Conservation (phyloP, 2,888 invertebrate genomes). For the Teleogryllus oceanicus region DNA sequence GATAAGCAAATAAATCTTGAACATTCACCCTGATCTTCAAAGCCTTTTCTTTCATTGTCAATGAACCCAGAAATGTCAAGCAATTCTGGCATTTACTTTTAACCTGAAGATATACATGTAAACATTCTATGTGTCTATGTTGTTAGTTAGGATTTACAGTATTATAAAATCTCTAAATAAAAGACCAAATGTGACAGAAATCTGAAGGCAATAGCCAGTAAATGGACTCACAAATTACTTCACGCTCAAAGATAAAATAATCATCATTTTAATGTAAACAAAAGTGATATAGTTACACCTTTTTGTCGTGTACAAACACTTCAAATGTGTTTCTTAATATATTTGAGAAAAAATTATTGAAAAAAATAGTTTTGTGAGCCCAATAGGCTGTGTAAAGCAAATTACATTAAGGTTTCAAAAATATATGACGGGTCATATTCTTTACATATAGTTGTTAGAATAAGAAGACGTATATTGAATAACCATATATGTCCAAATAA, state of each 20-base stretch:
- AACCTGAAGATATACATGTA: constrained; percentile 18
- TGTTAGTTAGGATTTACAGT: constrained; percentile 19
- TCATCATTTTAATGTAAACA: background rate
- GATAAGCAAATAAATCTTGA: background rate
- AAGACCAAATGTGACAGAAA: constrained; percentile 19
- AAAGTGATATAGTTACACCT: constrained; percentile 21
- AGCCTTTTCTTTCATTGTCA: background rate
- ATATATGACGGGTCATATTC: constrained; percentile 35
- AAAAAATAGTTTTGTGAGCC: constrained; percentile 33
- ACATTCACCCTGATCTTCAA: background rate
- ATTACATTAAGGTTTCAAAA: constrained; percentile 32
- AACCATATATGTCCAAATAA: constrained; percentile 31
- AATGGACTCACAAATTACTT: background rate
- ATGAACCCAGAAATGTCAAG: background rate
- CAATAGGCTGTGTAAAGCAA: constrained; percentile 31
- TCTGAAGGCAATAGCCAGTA: background rate
- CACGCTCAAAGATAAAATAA: background rate
- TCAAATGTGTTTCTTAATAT: constrained; percentile 22
- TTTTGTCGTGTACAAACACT: background rate
- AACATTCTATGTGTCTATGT: constrained; percentile 19
- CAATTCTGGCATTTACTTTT: background rate
- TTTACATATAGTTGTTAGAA: constrained; percentile 29
- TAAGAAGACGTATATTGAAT: constrained; percentile 26
- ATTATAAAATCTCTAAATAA: background rate
- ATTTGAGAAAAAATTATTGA: constrained; percentile 27